Conservation (phyloP, 2,888 invertebrate genomes). For the Cryptocephalus moraei region DNA sequence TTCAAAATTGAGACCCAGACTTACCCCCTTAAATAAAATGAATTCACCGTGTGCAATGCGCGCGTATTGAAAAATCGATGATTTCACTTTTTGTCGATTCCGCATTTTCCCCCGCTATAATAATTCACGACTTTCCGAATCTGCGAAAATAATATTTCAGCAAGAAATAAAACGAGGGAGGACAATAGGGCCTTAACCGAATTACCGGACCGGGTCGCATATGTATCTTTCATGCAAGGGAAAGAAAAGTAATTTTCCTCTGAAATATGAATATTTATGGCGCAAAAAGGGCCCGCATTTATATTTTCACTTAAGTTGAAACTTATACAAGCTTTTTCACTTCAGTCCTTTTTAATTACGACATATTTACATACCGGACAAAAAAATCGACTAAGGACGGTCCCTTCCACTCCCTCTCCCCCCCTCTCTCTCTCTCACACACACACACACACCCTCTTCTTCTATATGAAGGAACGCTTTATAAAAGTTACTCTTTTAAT, state of each 20-base stretch:
- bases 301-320: constrained; percentile 33
- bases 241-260: constrained; percentile 21
- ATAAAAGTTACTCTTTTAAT: constrained; percentile 18
- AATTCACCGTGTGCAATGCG: too few species aligned
- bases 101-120: too few species aligned
- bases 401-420: not conserved
- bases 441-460: constrained; percentile 7
- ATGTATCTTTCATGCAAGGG: constrained; percentile 11
- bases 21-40: too few species aligned
- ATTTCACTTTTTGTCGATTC: too few species aligned
- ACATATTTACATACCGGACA: constrained; percentile 21
- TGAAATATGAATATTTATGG: constrained; percentile 30
- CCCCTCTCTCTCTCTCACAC: too few species aligned
- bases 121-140: too few species aligned
- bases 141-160: too few species aligned
- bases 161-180: constrained; percentile 1
- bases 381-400: constrained; percentile 8
- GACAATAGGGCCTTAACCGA: constrained; percentile 8
- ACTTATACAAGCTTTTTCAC: constrained; percentile 35
- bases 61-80: too few species aligned
- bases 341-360: constrained; percentile 32
- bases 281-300: constrained; percentile 26
- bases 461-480: constrained; percentile 12
- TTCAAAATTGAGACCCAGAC: too few species aligned
- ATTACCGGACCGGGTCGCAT: constrained; percentile 7